A percentile compares a stretch with the other conserved stretches of the same genome.
Conservation (phyloP, 2,888 invertebrate genomes). For the Tinea trinotella region DNA sequence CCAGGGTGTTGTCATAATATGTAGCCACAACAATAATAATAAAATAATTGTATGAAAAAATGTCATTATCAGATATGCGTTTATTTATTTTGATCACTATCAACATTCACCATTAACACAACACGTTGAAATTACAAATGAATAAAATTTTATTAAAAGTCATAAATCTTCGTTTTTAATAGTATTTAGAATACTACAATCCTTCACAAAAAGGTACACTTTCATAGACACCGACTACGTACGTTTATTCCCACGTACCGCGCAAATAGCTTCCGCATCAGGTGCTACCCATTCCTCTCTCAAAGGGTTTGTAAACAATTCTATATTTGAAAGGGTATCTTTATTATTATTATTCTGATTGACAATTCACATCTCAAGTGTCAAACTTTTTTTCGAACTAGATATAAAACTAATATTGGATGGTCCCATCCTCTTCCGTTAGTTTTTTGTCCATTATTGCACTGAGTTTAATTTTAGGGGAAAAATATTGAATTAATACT, state of each 20-base stretch:
- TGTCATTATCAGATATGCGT: no score
- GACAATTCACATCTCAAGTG: conserved; percentile 61
- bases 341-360: conserved; percentile 63
- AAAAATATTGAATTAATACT: conserved; percentile 32
- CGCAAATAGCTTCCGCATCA: conserved; percentile 68
- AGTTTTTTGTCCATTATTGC: conserved; percentile 54
- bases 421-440: conserved; percentile 70
- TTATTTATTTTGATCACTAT: no score
- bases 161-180: no score
- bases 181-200: no score
- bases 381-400: conserved; percentile 57
- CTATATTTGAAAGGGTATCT: conserved; percentile 48
- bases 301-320: conserved; percentile 58
- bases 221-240: conserved; percentile 24
- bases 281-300: conserved; percentile 42
- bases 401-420: conserved; percentile 72
- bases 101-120: no score
- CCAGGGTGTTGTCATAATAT: no score
- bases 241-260: conserved; percentile 53
- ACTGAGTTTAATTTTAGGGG: conserved; percentile 43
- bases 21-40: no score
- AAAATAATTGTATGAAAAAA: no score
- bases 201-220: background rate
- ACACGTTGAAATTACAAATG: no score
- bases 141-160: no score